Evolutionary conservation across 2,113 vertebrate genomes (phyloP).

Genomic region (Rhagologus leucostigma): DNA sequence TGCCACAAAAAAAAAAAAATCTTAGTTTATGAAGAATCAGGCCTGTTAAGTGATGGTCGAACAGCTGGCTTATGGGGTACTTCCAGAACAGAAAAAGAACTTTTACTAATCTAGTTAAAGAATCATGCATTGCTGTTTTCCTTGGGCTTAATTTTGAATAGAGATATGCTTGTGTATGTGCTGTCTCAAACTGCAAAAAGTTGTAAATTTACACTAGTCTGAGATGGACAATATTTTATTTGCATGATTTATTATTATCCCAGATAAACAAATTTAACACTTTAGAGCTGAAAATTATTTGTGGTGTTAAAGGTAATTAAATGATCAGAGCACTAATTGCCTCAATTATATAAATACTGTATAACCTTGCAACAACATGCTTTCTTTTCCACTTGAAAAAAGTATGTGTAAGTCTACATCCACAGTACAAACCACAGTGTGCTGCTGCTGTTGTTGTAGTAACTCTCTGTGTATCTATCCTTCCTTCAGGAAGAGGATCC

Average conservation of each 20-base stretch:
- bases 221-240: not conserved
- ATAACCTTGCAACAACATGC: not conserved
- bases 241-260: not conserved
- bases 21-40: not conserved
- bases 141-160: not conserved
- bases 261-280: not conserved
- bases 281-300: not conserved
- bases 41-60: not conserved
- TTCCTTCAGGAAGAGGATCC: not conserved
- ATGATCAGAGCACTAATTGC: constrained; percentile 8
- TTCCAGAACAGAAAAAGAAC: not conserved
- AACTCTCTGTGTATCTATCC: no score
- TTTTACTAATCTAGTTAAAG: not conserved
- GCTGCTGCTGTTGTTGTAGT: not conserved
- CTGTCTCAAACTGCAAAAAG: not conserved
- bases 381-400: constrained; percentile 27
- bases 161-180: not conserved
- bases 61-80: not conserved
- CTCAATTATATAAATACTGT: constrained; percentile 5
- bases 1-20: not conserved
- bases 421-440: not conserved
- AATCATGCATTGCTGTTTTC: not conserved
- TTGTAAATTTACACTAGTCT: not conserved
- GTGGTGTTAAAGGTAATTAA: constrained; percentile 10
- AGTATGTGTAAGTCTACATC: not conserved